These are phyloP conservation scores for Cephonodes hylas DNA, from an alignment of 2,888 invertebrate genomes.

Conservation along the genomic window DNA sequence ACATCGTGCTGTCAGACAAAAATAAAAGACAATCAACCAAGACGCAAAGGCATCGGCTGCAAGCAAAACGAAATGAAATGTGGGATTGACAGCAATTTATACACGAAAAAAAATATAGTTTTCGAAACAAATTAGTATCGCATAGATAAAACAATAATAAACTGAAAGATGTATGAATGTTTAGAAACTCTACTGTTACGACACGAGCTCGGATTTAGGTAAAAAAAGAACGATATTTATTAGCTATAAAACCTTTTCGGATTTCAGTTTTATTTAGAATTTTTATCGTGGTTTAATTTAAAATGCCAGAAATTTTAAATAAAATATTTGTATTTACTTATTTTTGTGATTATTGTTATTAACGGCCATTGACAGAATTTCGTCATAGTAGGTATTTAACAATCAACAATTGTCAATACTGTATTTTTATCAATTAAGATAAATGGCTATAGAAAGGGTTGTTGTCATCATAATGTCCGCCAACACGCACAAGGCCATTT, in stretches of 20 bases:
- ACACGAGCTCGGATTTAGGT: neutral
- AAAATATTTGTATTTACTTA: too few relatives aligned
- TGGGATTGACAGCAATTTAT: conserved; percentile 27
- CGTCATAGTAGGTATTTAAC: too few relatives aligned
- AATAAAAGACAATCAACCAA: conserved; percentile 26
- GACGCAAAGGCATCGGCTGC: conserved; percentile 23
- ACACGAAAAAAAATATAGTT: neutral
- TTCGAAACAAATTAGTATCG: neutral
- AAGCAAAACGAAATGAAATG: conserved; percentile 23
- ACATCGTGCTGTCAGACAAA: conserved; percentile 22
- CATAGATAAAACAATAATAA: neutral
- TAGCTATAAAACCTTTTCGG: neutral
- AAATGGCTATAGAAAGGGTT: too few relatives aligned
- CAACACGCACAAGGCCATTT: too few relatives aligned
- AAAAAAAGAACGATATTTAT: neutral
- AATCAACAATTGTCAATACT: too few relatives aligned
- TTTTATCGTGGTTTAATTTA: neutral
- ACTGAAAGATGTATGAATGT: neutral
- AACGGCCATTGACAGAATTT: too few relatives aligned
- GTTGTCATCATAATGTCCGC: too few relatives aligned
- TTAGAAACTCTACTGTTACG: neutral
- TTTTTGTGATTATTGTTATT: too few relatives aligned
- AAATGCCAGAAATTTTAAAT: neutral
- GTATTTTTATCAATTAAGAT: too few relatives aligned
- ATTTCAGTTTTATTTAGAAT: neutral